phyloP scores from a whole-genome alignment of 2,113 vertebrate genomes.

The Gavialis gangeticus region DNA sequence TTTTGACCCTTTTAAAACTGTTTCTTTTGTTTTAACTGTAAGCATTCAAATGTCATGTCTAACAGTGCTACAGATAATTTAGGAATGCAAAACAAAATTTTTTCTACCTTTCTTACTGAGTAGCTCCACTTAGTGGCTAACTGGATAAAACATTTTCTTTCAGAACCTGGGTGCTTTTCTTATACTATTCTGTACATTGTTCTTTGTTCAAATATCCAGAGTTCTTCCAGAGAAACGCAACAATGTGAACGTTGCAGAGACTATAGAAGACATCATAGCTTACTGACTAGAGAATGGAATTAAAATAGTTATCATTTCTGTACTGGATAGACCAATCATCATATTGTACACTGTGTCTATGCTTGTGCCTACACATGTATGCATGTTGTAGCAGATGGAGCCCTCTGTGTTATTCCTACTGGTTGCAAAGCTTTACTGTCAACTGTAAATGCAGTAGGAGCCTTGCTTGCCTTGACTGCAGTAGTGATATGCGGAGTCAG shows the following conservation, averaged over 20 bases:
- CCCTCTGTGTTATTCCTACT: too few species aligned
- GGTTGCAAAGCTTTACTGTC: too few species aligned
- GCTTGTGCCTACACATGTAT: neutral
- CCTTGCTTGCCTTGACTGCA: neutral
- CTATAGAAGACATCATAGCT: neutral
- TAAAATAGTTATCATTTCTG: slow-evolving; percentile 2
- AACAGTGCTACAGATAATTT: neutral
- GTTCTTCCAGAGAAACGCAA: neutral
- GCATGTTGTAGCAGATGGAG: neutral
- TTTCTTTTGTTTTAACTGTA: neutral
- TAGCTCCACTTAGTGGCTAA: slow-evolving; percentile 51
- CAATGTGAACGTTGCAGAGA: accelerated
- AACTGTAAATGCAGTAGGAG: too few species aligned
- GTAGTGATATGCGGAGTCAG: neutral
- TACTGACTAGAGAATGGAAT: neutral
- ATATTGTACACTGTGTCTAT: neutral
- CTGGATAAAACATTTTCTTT: neutral
- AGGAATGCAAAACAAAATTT: slow-evolving; percentile 6
- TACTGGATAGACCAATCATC: neutral
- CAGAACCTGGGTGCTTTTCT: neutral
- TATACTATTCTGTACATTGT: neutral
- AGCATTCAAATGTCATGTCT: neutral
- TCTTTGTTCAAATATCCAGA: neutral
- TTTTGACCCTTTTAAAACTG: neutral
- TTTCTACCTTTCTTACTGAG: slow-evolving; percentile 43